phyloP scores from a whole-genome alignment of 2,797 vertebrate species.

The Leptoclinus maculatus region DNA sequence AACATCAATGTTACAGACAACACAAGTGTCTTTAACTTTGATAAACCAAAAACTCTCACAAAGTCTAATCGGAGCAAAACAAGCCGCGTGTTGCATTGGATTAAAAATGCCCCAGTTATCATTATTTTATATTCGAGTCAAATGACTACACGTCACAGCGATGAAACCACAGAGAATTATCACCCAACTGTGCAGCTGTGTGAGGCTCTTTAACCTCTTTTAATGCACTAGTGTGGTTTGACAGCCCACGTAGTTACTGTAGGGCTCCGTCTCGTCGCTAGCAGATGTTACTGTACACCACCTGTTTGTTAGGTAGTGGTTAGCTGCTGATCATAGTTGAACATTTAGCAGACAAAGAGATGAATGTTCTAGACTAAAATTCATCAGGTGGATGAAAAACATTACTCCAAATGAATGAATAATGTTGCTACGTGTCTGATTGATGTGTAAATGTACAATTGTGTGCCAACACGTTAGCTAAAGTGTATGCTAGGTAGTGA shows the following conservation, averaged over 20 bases:
- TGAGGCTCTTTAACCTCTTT: not conserved
- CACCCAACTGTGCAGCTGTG: conserved; percentile 14
- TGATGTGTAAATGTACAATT: not conserved
- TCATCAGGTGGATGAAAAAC: not conserved
- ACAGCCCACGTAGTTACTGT: not conserved
- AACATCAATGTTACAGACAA: no score
- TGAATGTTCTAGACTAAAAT: not conserved
- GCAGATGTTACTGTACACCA: not conserved
- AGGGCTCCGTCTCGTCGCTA: not conserved
- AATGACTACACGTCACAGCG: not conserved
- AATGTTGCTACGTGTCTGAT: not conserved
- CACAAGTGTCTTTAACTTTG: no score
- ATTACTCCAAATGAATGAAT: not conserved
- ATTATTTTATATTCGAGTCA: conserved; percentile 12
- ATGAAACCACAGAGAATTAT: conserved; percentile 37
- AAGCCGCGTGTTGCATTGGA: not conserved
- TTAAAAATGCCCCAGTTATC: conserved; percentile 14
- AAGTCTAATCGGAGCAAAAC: not conserved
- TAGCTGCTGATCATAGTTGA: not conserved
- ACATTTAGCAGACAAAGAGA: not conserved
- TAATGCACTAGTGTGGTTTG: conserved; percentile 26
- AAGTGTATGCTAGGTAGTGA: not conserved
- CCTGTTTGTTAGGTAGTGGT: no score
- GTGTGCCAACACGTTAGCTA: not conserved
- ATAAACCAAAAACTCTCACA: no score